Evolutionary conservation across 2,797 vertebrate species (phyloP).

Genomic region (Acanthurus leucopareius): DNA sequence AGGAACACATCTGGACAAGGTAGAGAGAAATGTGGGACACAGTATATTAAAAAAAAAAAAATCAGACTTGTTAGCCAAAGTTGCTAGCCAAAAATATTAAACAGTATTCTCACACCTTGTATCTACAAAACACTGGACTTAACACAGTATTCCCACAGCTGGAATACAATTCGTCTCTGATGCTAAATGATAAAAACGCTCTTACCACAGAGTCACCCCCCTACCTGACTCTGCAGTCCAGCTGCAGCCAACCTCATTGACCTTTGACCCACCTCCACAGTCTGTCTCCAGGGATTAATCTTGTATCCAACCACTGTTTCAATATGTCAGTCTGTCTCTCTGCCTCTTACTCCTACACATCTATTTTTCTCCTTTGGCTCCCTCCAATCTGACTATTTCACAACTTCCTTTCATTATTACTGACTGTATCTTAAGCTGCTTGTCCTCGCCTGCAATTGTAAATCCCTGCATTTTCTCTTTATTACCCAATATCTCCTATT

Average conservation of each 20-base stretch:
- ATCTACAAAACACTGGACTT: constrained; percentile 39
- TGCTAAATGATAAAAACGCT: constrained; percentile 46
- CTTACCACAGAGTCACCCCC: constrained; percentile 28
- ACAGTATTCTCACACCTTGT: constrained; percentile 51
- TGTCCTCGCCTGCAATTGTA: constrained; percentile 56
- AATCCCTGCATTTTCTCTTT: constrained; percentile 41
- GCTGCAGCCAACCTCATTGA: constrained; percentile 72
- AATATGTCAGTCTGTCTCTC: constrained; percentile 47
- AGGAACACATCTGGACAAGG: constrained; percentile 38
- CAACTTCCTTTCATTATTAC: constrained; percentile 44
- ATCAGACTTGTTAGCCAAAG: constrained; percentile 25
- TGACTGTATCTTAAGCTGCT: constrained; percentile 38
- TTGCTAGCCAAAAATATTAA: constrained; percentile 50
- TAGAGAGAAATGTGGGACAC: constrained; percentile 44
- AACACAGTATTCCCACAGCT: constrained; percentile 28
- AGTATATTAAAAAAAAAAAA: constrained; percentile 29
- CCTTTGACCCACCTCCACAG: constrained; percentile 71
- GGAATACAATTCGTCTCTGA: constrained; percentile 22
- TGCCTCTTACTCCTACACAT: constrained; percentile 48
- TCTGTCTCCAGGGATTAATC: constrained; percentile 88
- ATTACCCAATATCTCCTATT: constrained; percentile 24
- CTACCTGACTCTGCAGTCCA: constrained; percentile 56
- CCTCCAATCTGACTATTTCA: constrained; percentile 53
- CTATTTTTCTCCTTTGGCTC: constrained; percentile 36
- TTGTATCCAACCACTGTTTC: constrained; percentile 82